Conservation (phyloP, 2,888 invertebrate species). For the Sclerodermus sp. region DNA sequence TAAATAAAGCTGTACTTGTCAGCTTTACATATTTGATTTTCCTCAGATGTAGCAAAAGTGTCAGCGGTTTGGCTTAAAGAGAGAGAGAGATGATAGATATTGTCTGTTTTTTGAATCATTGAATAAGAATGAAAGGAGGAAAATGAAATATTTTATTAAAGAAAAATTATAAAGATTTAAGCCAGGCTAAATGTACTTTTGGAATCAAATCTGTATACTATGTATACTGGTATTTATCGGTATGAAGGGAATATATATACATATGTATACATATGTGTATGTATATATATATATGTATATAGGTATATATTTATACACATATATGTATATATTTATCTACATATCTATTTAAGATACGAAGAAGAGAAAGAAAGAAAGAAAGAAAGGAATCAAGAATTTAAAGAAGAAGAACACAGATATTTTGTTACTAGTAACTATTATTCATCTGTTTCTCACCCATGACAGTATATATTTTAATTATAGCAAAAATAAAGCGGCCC, state of each 20-base stretch:
- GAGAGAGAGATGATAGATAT: no score
- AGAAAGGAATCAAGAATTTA: slow-evolving; percentile 43
- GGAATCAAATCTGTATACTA: slow-evolving; percentile 53
- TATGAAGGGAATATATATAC: no score
- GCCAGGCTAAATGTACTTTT: slow-evolving; percentile 48
- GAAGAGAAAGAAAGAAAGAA: no score
- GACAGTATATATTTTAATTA: slow-evolving; percentile 59
- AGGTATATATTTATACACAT: no score
- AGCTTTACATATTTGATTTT: slow-evolving; percentile 36
- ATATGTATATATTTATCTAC: no score
- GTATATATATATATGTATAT: no score
- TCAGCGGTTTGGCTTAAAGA: slow-evolving; percentile 41
- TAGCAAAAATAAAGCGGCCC: slow-evolving; percentile 53
- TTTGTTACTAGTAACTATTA: slow-evolving; percentile 57
- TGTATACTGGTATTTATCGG: slow-evolving; percentile 53
- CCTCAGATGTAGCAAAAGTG: slow-evolving; percentile 41
- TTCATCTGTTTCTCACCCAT: slow-evolving; percentile 58
- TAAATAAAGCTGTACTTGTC: slow-evolving; percentile 32
- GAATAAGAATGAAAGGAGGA: background rate
- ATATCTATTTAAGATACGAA: no score
- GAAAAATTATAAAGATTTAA: slow-evolving; percentile 27
- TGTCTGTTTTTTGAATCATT: no score
- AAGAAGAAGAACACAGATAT: slow-evolving; percentile 51
- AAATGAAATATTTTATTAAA: slow-evolving; percentile 13
- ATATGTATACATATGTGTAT: slow-evolving; percentile 24